Evolutionary conservation across 2,113 vertebrate species (phyloP).

Genomic region (Pseudopodoces humilis): DNA sequence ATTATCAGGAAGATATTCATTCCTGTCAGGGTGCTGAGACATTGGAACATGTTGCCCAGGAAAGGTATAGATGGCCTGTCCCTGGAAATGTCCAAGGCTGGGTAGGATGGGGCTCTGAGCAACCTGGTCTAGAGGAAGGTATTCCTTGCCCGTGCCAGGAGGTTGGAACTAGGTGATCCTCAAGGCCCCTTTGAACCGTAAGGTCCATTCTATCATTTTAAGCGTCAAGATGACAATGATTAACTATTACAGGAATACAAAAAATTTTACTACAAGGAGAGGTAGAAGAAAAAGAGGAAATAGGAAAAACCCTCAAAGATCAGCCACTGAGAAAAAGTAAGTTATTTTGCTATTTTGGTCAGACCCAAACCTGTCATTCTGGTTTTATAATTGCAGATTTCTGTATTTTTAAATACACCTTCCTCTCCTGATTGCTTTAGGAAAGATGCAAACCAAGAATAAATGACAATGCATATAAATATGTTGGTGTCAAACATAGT

Average conservation of each 20-base stretch:
- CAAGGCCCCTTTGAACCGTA: neutral
- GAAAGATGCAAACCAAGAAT: neutral
- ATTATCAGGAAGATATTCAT: neutral
- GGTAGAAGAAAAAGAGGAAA: neutral
- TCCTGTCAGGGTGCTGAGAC: neutral
- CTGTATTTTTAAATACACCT: slow-evolving; percentile 15
- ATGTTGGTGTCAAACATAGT: neutral
- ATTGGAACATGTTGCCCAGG: neutral
- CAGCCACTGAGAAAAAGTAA: neutral
- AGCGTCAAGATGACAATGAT: neutral
- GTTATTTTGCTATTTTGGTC: neutral
- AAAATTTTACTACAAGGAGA: neutral
- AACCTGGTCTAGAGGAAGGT: neutral
- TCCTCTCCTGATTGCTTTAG: slow-evolving; percentile 14
- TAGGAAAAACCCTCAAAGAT: neutral
- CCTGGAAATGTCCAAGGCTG: neutral
- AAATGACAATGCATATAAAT: neutral
- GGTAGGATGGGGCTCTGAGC: neutral
- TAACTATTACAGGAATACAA: neutral
- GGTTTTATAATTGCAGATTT: slow-evolving; percentile 26
- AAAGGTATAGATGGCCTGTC: neutral
- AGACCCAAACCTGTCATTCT: neutral
- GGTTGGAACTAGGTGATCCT: neutral
- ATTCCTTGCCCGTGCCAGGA: neutral
- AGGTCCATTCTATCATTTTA: neutral